phyloP scores from a whole-genome alignment of 2,797 vertebrate species.

The Sarcoramphus papa region DNA sequence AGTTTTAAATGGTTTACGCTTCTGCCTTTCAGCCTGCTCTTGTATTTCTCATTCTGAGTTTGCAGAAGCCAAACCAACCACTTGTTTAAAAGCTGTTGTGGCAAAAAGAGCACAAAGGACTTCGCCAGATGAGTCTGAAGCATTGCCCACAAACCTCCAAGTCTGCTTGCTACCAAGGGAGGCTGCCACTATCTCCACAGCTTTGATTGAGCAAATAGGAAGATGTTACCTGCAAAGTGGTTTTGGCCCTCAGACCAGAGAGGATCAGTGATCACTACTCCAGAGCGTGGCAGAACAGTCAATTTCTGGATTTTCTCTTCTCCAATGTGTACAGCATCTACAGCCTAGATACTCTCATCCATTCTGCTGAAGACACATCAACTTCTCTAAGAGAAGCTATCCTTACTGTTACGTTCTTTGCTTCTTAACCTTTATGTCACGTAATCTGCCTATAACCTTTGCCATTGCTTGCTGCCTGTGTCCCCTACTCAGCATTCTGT shows the following conservation, averaged over 20 bases:
- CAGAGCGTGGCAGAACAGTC: background rate
- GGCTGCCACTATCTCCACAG: background rate
- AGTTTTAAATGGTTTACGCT: background rate
- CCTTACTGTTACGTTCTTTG: background rate
- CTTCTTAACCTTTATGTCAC: background rate
- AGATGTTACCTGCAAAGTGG: background rate
- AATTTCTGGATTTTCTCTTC: background rate
- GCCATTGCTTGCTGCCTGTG: background rate
- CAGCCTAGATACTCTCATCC: background rate
- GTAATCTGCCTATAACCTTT: background rate
- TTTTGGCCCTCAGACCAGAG: background rate
- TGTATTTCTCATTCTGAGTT: background rate
- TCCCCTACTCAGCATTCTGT: background rate
- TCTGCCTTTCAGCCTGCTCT: background rate
- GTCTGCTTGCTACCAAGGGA: background rate
- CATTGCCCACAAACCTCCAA: background rate
- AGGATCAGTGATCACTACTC: background rate
- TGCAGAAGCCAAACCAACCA: background rate
- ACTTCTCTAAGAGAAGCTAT: background rate
- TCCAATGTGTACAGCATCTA: background rate
- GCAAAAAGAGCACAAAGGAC: background rate
- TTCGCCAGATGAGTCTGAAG: background rate
- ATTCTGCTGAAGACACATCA: background rate
- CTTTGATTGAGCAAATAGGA: background rate
- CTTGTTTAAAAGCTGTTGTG: background rate